Evolutionary conservation across 2,797 vertebrate genomes (phyloP).

Genomic region (Peromyscus eremicus): DNA sequence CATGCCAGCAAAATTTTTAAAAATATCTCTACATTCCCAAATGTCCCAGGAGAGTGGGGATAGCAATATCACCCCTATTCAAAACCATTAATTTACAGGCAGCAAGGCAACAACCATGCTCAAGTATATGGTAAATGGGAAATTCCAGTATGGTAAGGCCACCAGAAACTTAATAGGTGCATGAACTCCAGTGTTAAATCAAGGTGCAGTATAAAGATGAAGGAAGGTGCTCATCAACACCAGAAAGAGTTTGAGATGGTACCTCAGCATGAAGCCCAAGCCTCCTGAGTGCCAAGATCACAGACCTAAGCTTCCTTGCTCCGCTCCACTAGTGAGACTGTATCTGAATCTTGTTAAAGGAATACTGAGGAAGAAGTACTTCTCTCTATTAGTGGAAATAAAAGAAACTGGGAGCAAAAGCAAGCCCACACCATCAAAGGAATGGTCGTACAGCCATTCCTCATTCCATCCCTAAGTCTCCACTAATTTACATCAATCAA

Average conservation of each 20-base stretch:
- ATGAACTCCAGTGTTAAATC: neutral
- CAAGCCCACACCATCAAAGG: neutral
- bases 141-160: neutral
- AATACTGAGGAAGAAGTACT: neutral
- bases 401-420: slow-evolving; percentile 36
- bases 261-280: neutral
- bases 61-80: neutral
- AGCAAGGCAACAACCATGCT: neutral
- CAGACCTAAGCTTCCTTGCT: neutral
- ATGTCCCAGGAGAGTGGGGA: neutral
- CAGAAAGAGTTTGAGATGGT: neutral
- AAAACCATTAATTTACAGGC: neutral
- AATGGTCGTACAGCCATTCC: neutral
- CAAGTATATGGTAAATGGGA: neutral
- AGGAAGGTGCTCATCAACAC: neutral
- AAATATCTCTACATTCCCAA: neutral
- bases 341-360: neutral
- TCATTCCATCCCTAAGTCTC: neutral
- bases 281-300: neutral
- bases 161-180: neutral
- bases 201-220: slow-evolving; percentile 11
- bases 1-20: neutral
- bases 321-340: neutral
- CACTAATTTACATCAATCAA: slow-evolving; percentile 14
- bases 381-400: neutral